Percentiles rank a stretch among this genome's conserved stretches.
Evolutionary conservation across 2,797 vertebrate genomes (phyloP).

Genomic region (Alosa sapidissima): DNA sequence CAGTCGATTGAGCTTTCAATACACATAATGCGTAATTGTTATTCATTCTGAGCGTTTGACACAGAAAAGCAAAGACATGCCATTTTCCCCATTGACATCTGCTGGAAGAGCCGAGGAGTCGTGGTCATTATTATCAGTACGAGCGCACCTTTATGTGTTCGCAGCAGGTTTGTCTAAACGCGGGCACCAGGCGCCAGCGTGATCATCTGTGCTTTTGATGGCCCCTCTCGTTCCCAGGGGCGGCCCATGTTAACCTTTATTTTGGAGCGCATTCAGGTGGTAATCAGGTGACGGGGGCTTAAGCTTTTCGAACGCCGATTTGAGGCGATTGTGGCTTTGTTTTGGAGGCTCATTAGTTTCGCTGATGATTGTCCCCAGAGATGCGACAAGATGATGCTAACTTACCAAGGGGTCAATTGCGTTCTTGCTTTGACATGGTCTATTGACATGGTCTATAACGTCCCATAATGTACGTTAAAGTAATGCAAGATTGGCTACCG

Average conservation of each 20-base stretch:
- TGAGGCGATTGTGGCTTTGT: slow-evolving; percentile 60
- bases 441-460: not conserved
- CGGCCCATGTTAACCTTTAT: slow-evolving; percentile 64
- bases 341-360: slow-evolving; percentile 49
- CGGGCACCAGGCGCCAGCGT: slow-evolving; percentile 69
- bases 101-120: slow-evolving; percentile 41
- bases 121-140: slow-evolving; percentile 62
- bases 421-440: not conserved
- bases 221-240: slow-evolving; percentile 35
- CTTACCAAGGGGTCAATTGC: not conserved
- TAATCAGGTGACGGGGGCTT: slow-evolving; percentile 53
- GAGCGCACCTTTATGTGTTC: slow-evolving; percentile 54
- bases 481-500: not conserved
- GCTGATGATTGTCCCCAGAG: slow-evolving; percentile 29
- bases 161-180: slow-evolving; percentile 75
- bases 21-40: slow-evolving; percentile 1
- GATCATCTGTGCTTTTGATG: slow-evolving; percentile 55
- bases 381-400: slow-evolving; percentile 11
- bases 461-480: not conserved
- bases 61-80: not conserved
- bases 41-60: slow-evolving; percentile 25
- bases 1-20: not conserved
- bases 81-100: slow-evolving; percentile 46
- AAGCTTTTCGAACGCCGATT: slow-evolving; percentile 49
- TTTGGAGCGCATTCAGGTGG: slow-evolving; percentile 65